Evolutionary conservation across 2,888 invertebrate species (phyloP), one percentile per base, ranked within the genome.

Genomic region (Chelonus formosanus): DNA sequence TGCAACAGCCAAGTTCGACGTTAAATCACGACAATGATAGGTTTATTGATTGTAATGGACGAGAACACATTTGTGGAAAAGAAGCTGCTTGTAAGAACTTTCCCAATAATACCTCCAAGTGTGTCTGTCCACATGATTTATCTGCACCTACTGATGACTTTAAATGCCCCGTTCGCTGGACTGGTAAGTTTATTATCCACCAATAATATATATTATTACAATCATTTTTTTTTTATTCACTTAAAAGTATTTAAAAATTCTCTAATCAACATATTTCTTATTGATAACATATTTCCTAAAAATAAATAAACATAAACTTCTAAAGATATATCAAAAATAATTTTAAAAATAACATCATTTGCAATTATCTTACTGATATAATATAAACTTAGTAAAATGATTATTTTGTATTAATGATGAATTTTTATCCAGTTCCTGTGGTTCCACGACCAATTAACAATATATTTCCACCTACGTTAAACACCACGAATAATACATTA

Each of bases 81-180:
- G 91, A 90, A 72, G 89, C 89, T 0, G 91, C 90, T 0, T 91
- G 91, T 75, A 83, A 85, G 64, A 85, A 83, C 8, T 81, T 84
- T 71, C 79, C 85, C 60, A 86, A 88, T 68, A 83, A 83, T 65
- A 85, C 85, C 4, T 88, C 89, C 75, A 87, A 85, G 58, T 92
- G 91, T 78, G 84, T 90, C 3, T 92, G 91, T 78, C 90, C 91
- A 0, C 89, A 90, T 72, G 90, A 90, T 75, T 86, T 86, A n/a
- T 85, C 87, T 55, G 87, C 87, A 0, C 89, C 90, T 6, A 90
- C 89, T 32, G 82, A 85, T 34, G 89, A 89, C 74, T 87, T 88
- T 71, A 87, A 86, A 71, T 89, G 90, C 75, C 90, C 90, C 3
- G 86, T 85, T 71, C 86, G 90, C 69, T 85, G 86, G 65, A 89